Base-by-base conservation (phyloP, 2,888 invertebrate species). In the Sussaba pulchella region DNA sequence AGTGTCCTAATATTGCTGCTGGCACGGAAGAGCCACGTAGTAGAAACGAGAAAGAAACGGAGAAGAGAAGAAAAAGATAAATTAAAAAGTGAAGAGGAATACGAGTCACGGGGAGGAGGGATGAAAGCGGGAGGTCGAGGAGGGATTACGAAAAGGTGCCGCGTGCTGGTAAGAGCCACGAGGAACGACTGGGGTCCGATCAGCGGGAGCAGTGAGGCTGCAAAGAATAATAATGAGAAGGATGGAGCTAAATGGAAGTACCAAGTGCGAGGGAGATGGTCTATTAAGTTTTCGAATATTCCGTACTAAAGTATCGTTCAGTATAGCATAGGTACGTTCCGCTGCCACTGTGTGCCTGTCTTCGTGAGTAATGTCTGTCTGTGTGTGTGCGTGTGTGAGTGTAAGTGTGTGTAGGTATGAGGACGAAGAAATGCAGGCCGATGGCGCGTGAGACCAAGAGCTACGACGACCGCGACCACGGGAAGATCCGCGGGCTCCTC, bases 201-300 rank as follows among this genome's bases (percentile, higher is more conserved):
- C 69, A 83, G 69, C 61, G 64, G 79, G 31, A 73, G 74, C 76
- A 78, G 78, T 74, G 77, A 79, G 75, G 79, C 81, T 80, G 81
- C 77, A 57, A 82, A 81, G 83, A 84, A 84, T 84, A 84, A 84
- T 84, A 84, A 84, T 84, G 84, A 84, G 83, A 79, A 78, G 71
- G 75, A 71, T 52, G 57, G 41, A 41, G 19, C 24, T 50, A 43
- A 71, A 50, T 47, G 52, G 52, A 76, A 67, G 74, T 81, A 74
- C 74, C 77, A 69, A 57, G 77, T 63, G 63, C 61, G 72, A 78
- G 76, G 31, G 59, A 75, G 75, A 71, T 54, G 63, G 70, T 41
- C 47, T 54, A 72, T 80, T 66, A 47, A 57, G 59, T 66, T 61
- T 80, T 45, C 24, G 39, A 74, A 76, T 75, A 71, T 71, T 79